Base-by-base conservation (phyloP, 2,888 invertebrate species). In the Ametastegia equiseti region DNA sequence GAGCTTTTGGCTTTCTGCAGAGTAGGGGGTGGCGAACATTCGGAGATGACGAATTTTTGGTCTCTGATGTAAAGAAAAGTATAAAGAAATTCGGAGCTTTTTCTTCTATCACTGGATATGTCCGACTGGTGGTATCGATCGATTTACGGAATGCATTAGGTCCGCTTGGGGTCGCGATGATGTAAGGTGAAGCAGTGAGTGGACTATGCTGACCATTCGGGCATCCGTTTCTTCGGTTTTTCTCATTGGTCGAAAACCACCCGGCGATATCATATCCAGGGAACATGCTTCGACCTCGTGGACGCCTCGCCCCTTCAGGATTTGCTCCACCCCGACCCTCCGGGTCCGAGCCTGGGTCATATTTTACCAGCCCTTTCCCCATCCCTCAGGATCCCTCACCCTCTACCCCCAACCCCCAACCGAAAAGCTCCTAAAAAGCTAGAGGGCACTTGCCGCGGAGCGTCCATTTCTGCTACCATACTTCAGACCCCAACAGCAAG, bases 261-360 rank as follows among this genome's bases (percentile, higher is more conserved):
- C 36, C 1, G 78, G 60, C 39, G 42, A 78, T 78, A 78, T 78
- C 78, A 78, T 78, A 78, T 78, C 78, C 78, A 75, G 30, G 60
- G 19, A 75, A 75, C 63, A 63, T 78, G 78, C 57, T 60, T 78
- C 63, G 78, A 39, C 42, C 27, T 78, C 60, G 33, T 75, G 71
- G 71, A 75, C 75, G 78, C 78, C 78, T 78, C 78, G 77, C 77
- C 77, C 63, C 78, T 39, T 42, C 54, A 50, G 60, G 63, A 60
- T 42, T 63, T 78, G 78, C 78, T 63, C 78, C 78, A 78, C 78
- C 78, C 78, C 54, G 75, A 75, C 75, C 50, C 63, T 50, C 54
- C 75, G 45, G 71, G 36, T 33, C 63, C 42, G 42, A 45, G 60
- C 33, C 27, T 27, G 33, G 78, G 78, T 78, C 60, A 78, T 78